Evolutionary conservation across 2,888 invertebrate species (phyloP).

Genomic region (Cephus sareptanus): DNA sequence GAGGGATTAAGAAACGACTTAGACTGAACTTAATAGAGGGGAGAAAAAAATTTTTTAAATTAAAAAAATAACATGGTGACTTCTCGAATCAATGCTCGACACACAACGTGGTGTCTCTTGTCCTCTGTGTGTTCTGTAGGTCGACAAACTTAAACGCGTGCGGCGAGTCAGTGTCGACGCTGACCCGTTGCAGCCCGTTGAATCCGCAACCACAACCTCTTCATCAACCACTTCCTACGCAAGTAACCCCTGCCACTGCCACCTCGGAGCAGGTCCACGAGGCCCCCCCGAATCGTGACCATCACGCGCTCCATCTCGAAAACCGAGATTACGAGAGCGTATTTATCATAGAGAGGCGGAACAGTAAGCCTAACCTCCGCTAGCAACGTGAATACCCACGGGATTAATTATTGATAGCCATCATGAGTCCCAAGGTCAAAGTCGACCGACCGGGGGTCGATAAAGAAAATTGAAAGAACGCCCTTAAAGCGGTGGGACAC

Average conservation of each 20-base stretch:
- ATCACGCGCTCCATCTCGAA: constrained; percentile 65
- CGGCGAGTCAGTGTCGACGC: constrained; percentile 67
- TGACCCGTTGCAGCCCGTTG: constrained; percentile 67
- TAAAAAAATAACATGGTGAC: constrained; percentile 33
- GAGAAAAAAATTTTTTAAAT: constrained; percentile 19
- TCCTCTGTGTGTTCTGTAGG: constrained; percentile 64
- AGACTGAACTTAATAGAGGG: not conserved
- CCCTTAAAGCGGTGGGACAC: constrained; percentile 39
- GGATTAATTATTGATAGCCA: constrained; percentile 43
- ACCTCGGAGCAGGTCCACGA: constrained; percentile 65
- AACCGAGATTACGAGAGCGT: constrained; percentile 80
- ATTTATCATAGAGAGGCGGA: constrained; percentile 74
- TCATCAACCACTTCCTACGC: constrained; percentile 65
- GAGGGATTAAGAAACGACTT: constrained; percentile 13
- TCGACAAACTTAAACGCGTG: constrained; percentile 66
- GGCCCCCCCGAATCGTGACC: constrained; percentile 65
- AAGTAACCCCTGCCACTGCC: constrained; percentile 65
- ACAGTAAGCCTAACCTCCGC: constrained; percentile 67
- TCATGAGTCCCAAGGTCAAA: constrained; percentile 27
- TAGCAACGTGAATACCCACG: constrained; percentile 48
- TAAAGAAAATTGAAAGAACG: constrained; percentile 37
- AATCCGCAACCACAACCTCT: constrained; percentile 65
- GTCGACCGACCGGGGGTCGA: constrained; percentile 28
- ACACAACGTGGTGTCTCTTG: constrained; percentile 60
- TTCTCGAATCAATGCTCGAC: constrained; percentile 41